phyloP scores from a whole-genome alignment of 2,888 invertebrate species.

The Tribolium freemani region DNA sequence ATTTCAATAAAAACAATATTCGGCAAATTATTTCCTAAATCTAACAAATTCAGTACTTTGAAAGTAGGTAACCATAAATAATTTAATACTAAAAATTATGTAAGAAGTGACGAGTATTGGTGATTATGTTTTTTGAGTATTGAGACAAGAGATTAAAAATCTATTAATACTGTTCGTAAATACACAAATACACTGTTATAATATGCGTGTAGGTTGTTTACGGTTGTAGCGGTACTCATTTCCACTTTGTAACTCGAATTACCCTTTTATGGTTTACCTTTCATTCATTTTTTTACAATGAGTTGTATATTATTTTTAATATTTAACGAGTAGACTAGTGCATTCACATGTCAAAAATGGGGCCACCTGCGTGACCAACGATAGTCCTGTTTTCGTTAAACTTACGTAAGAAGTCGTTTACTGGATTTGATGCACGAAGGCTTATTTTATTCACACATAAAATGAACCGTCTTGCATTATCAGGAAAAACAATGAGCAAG shows the following conservation, averaged over 20 bases:
- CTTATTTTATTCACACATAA: constrained; percentile 6
- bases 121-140: neutral
- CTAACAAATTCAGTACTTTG: constrained; percentile 52
- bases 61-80: constrained; percentile 49
- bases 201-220: neutral
- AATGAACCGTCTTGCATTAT: neutral
- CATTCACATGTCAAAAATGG: constrained; percentile 11
- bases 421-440: neutral
- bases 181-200: constrained; percentile 3
- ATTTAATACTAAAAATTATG: neutral
- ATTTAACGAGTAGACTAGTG: neutral
- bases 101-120: neutral
- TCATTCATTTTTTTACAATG: neutral
- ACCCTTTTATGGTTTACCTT: neutral
- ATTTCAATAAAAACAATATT: constrained; percentile 38
- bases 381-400: neutral
- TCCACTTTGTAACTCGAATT: neutral
- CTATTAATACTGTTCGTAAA: constrained; percentile 18
- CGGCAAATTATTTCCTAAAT: constrained; percentile 14
- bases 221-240: neutral
- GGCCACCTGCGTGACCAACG: neutral
- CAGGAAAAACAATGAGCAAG: neutral
- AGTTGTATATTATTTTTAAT: neutral
- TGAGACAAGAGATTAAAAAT: neutral
- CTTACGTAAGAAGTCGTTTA: neutral